Evolutionary conservation across 2,113 vertebrate genomes (phyloP).

Genomic region (Gallinago undulata): DNA sequence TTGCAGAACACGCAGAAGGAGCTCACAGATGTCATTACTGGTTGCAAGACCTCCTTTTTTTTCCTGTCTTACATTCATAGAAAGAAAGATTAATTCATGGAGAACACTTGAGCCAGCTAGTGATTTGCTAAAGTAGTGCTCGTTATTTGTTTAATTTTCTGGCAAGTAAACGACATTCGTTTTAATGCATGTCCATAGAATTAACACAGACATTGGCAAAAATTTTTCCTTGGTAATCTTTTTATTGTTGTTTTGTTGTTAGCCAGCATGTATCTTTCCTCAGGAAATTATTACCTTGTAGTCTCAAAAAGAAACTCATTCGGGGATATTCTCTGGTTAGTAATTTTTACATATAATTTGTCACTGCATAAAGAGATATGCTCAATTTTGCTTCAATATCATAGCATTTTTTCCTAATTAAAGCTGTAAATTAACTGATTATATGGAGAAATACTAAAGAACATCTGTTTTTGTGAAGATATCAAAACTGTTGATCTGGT

Average conservation of each 20-base stretch:
- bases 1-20: not conserved
- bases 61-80: not conserved
- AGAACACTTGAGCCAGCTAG: not conserved
- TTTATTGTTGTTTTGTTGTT: not conserved
- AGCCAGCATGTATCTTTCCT: not conserved
- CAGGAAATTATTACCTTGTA: not conserved
- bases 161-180: not conserved
- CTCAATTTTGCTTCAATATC: not conserved
- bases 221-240: not conserved
- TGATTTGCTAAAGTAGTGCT: not conserved
- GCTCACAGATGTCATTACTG: not conserved
- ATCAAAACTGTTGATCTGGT: not conserved
- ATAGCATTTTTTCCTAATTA: not conserved
- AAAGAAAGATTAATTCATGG: not conserved
- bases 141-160: constrained; percentile 1
- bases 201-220: not conserved
- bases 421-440: not conserved
- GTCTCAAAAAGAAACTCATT: not conserved
- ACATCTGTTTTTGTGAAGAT: not conserved
- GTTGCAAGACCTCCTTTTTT: not conserved
- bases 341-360: not conserved
- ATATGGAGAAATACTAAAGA: not conserved
- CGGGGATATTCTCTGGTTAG: not conserved
- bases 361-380: not conserved
- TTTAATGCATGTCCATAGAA: not conserved